These are phyloP conservation scores for Cetonia aurata DNA, from an alignment of 2,888 invertebrate species.

Conservation along the genomic window DNA sequence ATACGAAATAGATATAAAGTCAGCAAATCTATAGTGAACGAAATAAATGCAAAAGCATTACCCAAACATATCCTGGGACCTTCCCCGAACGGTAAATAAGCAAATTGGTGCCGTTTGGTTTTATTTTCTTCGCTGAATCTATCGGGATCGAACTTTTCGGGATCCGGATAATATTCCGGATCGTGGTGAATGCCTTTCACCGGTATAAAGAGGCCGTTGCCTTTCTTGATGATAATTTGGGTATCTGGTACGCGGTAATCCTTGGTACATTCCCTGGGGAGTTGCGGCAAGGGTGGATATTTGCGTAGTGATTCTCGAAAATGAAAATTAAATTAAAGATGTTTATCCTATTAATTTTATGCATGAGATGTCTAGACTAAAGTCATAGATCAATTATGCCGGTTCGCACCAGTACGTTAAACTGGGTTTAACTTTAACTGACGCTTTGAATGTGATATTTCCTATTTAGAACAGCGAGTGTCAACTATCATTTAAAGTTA, in stretches of 20 bases:
- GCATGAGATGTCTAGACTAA: no score
- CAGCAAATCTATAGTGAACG: conserved; percentile 57
- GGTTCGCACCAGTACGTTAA: no score
- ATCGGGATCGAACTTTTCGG: conserved; percentile 71
- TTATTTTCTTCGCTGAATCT: conserved; percentile 69
- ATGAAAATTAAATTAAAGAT: background rate
- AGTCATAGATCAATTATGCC: no score
- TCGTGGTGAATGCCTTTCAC: conserved; percentile 72
- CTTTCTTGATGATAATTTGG: conserved; percentile 67
- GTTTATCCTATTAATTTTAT: background rate
- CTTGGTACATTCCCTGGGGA: conserved; percentile 62
- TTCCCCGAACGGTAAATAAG: conserved; percentile 71
- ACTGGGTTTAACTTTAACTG: no score
- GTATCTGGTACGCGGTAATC: conserved; percentile 68
- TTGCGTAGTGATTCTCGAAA: conserved; percentile 60
- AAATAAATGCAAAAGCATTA: no score
- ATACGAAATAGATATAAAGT: conserved; percentile 61
- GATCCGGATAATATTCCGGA: conserved; percentile 70
- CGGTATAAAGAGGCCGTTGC: conserved; percentile 69
- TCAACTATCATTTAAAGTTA: no score
- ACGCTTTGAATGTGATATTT: no score
- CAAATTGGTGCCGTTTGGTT: conserved; percentile 65
- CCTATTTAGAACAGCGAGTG: no score
- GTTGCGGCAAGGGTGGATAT: conserved; percentile 58
- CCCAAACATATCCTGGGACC: conserved; percentile 72